Evolutionary conservation across 2,888 invertebrate genomes (phyloP).

Genomic region (Slavum lentiscoides): DNA sequence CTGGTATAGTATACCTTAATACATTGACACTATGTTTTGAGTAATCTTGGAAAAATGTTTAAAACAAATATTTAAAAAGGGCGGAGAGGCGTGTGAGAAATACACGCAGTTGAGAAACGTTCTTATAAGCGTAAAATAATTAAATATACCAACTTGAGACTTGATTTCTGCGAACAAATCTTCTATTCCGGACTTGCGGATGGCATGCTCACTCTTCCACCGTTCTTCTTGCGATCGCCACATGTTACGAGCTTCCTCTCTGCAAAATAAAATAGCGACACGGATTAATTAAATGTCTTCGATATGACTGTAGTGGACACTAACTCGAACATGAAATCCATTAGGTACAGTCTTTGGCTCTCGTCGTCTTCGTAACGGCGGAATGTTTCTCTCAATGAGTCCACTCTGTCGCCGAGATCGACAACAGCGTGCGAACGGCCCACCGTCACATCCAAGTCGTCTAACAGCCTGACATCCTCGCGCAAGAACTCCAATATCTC

Average conservation of each 20-base stretch:
- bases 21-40: too few species aligned
- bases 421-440: neutral
- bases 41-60: too few species aligned
- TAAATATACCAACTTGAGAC: slow-evolving; percentile 8
- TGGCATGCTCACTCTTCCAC: slow-evolving; percentile 12
- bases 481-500: slow-evolving; percentile 23
- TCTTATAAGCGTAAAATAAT: neutral
- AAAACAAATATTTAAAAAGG: too few species aligned
- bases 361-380: slow-evolving; percentile 21
- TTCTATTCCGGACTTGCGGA: neutral
- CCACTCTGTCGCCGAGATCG: neutral
- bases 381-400: neutral
- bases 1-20: too few species aligned
- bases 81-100: too few species aligned
- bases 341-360: slow-evolving; percentile 14
- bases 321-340: slow-evolving; percentile 47
- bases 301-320: neutral
- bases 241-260: slow-evolving; percentile 47
- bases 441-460: neutral
- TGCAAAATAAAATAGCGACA: neutral
- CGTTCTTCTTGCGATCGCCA: slow-evolving; percentile 43
- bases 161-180: neutral
- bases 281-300: neutral
- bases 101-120: too few species aligned
- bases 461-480: slow-evolving; percentile 30